A percentile compares a stretch with the other conserved stretches of the same genome.
phyloP scores from a whole-genome alignment of 1,140 invertebrate genomes.

The Nomia melanderi region DNA sequence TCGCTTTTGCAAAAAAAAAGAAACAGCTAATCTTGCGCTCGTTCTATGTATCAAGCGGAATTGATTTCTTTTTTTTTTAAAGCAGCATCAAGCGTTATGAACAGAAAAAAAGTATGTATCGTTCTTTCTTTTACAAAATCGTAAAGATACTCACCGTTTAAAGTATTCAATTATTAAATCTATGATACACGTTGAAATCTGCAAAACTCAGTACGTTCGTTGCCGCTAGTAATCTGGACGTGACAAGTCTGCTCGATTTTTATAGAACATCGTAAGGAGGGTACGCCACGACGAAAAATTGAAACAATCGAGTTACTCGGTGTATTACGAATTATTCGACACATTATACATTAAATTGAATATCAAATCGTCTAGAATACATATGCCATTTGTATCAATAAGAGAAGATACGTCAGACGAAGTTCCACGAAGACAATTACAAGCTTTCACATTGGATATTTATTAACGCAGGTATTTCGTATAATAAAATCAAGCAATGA shows the following conservation, averaged over 20 bases:
- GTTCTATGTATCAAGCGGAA: slow-evolving; percentile 17
- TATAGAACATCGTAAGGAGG: not conserved
- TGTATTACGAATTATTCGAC: not conserved
- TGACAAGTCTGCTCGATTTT: not conserved
- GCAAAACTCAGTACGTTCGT: slow-evolving; percentile 4
- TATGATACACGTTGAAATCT: slow-evolving; percentile 8
- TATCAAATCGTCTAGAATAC: not conserved
- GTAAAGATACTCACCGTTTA: slow-evolving; percentile 3
- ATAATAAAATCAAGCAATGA: not conserved
- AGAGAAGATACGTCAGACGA: not conserved
- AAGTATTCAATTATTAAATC: slow-evolving; percentile 9
- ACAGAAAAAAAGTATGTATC: not conserved
- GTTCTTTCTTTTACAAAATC: not conserved
- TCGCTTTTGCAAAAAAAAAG: no score
- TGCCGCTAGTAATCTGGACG: not conserved
- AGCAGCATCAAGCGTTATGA: slow-evolving; percentile 14
- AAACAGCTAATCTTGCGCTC: not conserved
- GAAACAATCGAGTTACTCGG: not conserved
- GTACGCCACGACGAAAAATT: not conserved
- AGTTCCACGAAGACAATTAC: no score
- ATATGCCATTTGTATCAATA: not conserved
- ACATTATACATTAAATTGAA: not conserved
- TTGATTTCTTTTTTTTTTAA: not conserved
- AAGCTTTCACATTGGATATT: no score
- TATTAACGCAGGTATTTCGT: no score